Percentiles rank a stretch among this genome's conserved stretches.
These are phyloP conservation scores for Drosophila pandora DNA, from an alignment of 1,140 invertebrate genomes.

Conservation along the genomic window DNA sequence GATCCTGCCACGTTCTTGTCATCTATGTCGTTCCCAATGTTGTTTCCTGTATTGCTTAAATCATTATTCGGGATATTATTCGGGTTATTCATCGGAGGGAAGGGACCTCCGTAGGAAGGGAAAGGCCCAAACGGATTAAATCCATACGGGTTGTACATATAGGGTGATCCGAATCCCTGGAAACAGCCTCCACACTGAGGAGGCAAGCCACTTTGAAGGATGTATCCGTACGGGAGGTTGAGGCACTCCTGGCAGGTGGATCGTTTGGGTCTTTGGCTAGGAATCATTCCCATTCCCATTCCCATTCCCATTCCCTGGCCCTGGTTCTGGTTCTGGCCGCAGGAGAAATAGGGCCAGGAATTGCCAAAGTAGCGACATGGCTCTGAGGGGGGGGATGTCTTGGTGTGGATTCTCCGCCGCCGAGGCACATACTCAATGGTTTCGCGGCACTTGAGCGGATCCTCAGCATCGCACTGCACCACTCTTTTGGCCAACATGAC, in stretches of 20 bases:
- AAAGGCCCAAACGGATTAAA: too few relatives aligned
- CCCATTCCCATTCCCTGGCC: not conserved
- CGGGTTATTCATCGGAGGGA: too few relatives aligned
- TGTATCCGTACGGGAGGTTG: constrained; percentile 43
- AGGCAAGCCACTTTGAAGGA: constrained; percentile 54
- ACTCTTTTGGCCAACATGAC: constrained; percentile 68
- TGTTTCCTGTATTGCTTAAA: constrained; percentile 25
- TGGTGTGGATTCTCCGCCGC: constrained; percentile 20
- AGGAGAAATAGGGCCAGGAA: constrained; percentile 51
- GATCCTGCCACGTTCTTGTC: not conserved
- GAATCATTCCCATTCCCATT: not conserved
- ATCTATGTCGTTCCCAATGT: not conserved
- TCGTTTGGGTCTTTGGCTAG: constrained; percentile 13
- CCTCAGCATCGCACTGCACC: constrained; percentile 42
- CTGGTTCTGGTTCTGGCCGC: constrained; percentile 2
- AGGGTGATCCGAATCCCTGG: constrained; percentile 24
- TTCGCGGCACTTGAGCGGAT: constrained; percentile 47
- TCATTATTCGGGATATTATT: too few relatives aligned
- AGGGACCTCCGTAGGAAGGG: too few relatives aligned
- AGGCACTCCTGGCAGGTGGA: constrained; percentile 44
- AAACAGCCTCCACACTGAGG: constrained; percentile 47
- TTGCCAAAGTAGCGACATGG: constrained; percentile 40
- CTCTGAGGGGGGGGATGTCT: not conserved
- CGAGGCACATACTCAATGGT: constrained; percentile 63
- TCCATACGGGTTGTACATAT: too few relatives aligned